phyloP scores from a whole-genome alignment of 2,797 vertebrate genomes.

The Botia kubotai region DNA sequence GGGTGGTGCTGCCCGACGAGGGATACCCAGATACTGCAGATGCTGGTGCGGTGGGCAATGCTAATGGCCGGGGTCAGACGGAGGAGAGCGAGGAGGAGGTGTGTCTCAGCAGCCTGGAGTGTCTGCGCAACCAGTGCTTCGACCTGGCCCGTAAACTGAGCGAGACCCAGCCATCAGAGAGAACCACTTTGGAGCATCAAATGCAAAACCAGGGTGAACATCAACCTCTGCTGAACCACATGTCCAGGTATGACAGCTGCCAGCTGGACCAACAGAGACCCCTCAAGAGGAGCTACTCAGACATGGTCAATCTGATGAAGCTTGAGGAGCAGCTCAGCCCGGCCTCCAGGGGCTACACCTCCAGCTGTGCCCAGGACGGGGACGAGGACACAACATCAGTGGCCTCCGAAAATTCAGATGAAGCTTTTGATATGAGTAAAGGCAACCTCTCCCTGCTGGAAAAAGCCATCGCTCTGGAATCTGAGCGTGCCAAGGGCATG shows the following conservation, averaged over 20 bases:
- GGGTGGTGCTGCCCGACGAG: slow-evolving; percentile 88
- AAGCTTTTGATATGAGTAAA: slow-evolving; percentile 97
- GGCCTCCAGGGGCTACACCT: slow-evolving; percentile 80
- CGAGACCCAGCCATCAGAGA: slow-evolving; percentile 84
- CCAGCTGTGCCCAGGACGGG: slow-evolving; percentile 87
- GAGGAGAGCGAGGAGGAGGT: slow-evolving; percentile 93
- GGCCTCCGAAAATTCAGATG: slow-evolving; percentile 94
- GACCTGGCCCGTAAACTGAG: slow-evolving; percentile 94
- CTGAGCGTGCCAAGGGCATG: slow-evolving; percentile 95
- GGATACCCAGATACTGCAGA: slow-evolving; percentile 80
- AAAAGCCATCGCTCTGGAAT: slow-evolving; percentile 97
- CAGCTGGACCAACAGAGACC: slow-evolving; percentile 65
- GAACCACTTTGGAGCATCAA: slow-evolving; percentile 56
- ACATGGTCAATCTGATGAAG: slow-evolving; percentile 96
- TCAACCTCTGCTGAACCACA: slow-evolving; percentile 59
- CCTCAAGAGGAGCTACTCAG: slow-evolving; percentile 91
- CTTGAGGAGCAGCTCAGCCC: slow-evolving; percentile 97
- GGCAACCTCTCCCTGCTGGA: slow-evolving; percentile 96
- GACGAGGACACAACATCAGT: slow-evolving; percentile 95
- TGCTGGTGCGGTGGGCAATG: slow-evolving; percentile 74
- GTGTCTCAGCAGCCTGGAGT: slow-evolving; percentile 96
- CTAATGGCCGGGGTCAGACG: slow-evolving; percentile 75
- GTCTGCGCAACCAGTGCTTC: slow-evolving; percentile 95
- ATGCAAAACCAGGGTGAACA: slow-evolving; percentile 71
- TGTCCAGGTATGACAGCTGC: slow-evolving; percentile 55